Base-by-base conservation (phyloP, 2,113 vertebrate species). In the Gallinago paraguaiae region DNA sequence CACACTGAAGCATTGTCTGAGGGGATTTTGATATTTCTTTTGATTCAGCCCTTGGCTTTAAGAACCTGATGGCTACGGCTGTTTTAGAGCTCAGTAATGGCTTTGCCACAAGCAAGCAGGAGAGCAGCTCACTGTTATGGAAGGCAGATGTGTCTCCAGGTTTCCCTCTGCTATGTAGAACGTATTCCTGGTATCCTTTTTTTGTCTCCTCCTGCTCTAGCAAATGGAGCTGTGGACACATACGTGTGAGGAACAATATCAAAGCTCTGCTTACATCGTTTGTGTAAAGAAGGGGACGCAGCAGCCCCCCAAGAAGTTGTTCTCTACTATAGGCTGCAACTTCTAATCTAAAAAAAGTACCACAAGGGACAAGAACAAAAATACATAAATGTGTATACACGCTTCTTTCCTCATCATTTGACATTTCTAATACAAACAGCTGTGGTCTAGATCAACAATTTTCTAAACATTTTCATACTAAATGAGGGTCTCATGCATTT, bases 21-120 rank as follows among this genome's bases (percentile, higher is more conserved):
- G 48, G 59, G 57, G 71, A 85, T 92, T 94, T 95, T 76, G 85
- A 56, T 80, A 84, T 22, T 89, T 83, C 87, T 94, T 95, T 94
- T 88, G 71, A 92, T 78, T 96, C 71, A 75, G 56, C 46, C 15
- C 56, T 78, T 69, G 84, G 20, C 35, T 93, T 93, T 85, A 79
- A 88, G 69, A 75, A 65, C 31, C 61, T 92, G 60, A 59, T 35
- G 68, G 43, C 54, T 77, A 5, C 2, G 15, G 45, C 65, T 82
- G 51, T 4, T 81, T 88, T 57, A 86, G 80, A 33, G 53, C 28
- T 84, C 88, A 88, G 59, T 79, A 68, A 86, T 70, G 64, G 51
- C 69, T 95, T 93, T 92, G 68, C 53, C 78, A 80, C 50, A 61
- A 35, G 74, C 0, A 0, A 54, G 13, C 17, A 18, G 51, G 64